Conservation (phyloP, 2,113 vertebrate species). For the Mus spicilegus region DNA sequence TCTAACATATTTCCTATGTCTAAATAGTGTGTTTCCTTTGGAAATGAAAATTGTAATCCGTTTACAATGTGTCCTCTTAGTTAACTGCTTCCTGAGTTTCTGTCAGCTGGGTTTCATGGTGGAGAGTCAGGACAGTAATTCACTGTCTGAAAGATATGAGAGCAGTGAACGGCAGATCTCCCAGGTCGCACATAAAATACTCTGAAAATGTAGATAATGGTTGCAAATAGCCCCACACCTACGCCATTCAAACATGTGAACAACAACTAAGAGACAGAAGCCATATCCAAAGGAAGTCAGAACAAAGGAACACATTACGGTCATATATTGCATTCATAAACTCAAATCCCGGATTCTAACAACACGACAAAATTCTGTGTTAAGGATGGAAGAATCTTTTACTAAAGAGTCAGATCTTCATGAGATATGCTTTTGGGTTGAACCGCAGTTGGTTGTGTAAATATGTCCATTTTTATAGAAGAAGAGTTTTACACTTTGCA, state of each 20-base stretch:
- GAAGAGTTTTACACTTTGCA: slow-evolving; percentile 38
- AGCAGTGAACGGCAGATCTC: slow-evolving; percentile 18
- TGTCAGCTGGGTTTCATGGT: slow-evolving; percentile 48
- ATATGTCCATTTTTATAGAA: background rate
- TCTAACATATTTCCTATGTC: slow-evolving; percentile 6
- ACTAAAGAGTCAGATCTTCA: background rate
- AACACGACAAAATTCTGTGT: slow-evolving; percentile 7
- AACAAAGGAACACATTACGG: background rate
- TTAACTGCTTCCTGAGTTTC: slow-evolving; percentile 38
- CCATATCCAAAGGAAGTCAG: background rate
- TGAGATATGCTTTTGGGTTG: background rate
- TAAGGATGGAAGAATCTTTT: slow-evolving; percentile 2
- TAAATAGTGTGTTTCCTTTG: slow-evolving; percentile 37
- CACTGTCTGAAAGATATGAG: slow-evolving; percentile 24
- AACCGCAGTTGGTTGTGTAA: slow-evolving; percentile 11
- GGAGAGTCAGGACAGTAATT: slow-evolving; percentile 15
- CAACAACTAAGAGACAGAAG: slow-evolving; percentile 46
- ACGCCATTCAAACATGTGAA: slow-evolving; percentile 28
- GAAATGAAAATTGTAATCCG: slow-evolving; percentile 40
- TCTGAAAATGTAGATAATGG: slow-evolving; percentile 13
- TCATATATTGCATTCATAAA: slow-evolving; percentile 31
- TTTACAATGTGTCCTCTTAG: background rate
- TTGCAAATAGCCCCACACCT: background rate
- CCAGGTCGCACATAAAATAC: slow-evolving; percentile 4
- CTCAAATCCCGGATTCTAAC: background rate